phyloP scores from a whole-genome alignment of 2,888 invertebrate species.

The Pristionchus fissidentatus region DNA sequence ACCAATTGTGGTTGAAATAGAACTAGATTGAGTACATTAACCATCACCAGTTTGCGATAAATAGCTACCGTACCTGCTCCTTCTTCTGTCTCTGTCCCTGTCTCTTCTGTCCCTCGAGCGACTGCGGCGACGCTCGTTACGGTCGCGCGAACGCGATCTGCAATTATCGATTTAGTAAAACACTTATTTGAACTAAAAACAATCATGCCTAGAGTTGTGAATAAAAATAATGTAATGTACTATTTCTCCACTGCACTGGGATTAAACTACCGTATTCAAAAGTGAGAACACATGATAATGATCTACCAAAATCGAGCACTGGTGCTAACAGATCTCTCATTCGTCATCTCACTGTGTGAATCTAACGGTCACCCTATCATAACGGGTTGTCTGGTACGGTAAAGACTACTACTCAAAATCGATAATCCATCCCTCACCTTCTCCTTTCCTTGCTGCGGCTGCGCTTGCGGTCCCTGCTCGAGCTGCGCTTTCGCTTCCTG shows the following conservation, averaged over 20 bases:
- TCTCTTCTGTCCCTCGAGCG: slow-evolving; percentile 49
- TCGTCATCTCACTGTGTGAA: no score
- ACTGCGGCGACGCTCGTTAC: slow-evolving; percentile 50
- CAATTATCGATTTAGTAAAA: neutral
- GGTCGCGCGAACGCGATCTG: slow-evolving; percentile 50
- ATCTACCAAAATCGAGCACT: no score
- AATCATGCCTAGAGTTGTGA: neutral
- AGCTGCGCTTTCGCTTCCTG: slow-evolving; percentile 51
- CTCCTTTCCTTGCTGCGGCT: slow-evolving; percentile 47
- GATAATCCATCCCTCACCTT: slow-evolving; percentile 20
- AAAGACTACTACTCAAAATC: neutral
- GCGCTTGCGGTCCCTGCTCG: slow-evolving; percentile 51
- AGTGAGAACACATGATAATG: no score
- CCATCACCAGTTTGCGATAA: neutral
- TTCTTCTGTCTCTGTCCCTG: slow-evolving; percentile 47
- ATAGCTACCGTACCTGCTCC: slow-evolving; percentile 45
- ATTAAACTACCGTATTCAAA: no score
- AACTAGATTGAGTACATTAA: no score
- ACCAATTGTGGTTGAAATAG: no score
- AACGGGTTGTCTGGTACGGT: no score
- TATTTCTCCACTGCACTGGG: no score
- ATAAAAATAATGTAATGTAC: no score
- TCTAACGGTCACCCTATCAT: no score
- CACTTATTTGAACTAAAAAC: neutral
- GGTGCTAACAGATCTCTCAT: no score